Conservation (phyloP, 2,888 invertebrate genomes). For the Thelaira solivaga region DNA sequence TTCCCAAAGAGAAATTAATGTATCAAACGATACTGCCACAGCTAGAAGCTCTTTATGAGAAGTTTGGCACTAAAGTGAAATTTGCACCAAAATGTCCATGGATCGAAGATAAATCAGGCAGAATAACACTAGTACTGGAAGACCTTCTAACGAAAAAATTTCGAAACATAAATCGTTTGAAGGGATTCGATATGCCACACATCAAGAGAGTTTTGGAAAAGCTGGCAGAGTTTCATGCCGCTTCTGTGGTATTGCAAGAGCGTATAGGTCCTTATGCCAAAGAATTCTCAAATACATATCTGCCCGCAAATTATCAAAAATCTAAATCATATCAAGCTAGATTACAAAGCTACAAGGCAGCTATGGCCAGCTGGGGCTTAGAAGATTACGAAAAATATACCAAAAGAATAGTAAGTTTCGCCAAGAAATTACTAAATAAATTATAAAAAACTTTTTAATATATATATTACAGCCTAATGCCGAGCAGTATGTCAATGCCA, state of each 20-base stretch:
- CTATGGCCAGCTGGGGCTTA: constrained; percentile 71
- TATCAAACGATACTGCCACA: constrained; percentile 71
- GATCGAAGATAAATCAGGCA: constrained; percentile 68
- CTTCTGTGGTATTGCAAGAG: constrained; percentile 70
- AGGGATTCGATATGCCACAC: constrained; percentile 73
- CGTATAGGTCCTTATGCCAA: constrained; percentile 69
- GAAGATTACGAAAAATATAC: constrained; percentile 68
- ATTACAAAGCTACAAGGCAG: constrained; percentile 69
- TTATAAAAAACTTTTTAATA: not conserved
- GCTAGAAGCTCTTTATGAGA: constrained; percentile 71
- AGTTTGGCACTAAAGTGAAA: constrained; percentile 66
- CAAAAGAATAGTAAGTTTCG: constrained; percentile 68
- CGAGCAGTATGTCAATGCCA: constrained; percentile 72
- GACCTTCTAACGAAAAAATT: constrained; percentile 71
- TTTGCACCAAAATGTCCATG: constrained; percentile 72
- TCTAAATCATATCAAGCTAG: constrained; percentile 71
- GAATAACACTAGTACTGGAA: constrained; percentile 72
- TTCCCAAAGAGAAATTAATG: constrained; percentile 74
- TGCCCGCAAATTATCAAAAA: constrained; percentile 72
- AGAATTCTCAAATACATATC: constrained; percentile 69
- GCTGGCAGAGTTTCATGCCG: constrained; percentile 75
- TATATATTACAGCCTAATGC: constrained; percentile 68
- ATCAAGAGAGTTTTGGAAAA: constrained; percentile 72
- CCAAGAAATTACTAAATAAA: not conserved
- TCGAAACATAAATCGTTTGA: constrained; percentile 71